Evolutionary conservation across 2,797 vertebrate genomes (phyloP).

Genomic region (Rhadinocentrus ornatus): DNA sequence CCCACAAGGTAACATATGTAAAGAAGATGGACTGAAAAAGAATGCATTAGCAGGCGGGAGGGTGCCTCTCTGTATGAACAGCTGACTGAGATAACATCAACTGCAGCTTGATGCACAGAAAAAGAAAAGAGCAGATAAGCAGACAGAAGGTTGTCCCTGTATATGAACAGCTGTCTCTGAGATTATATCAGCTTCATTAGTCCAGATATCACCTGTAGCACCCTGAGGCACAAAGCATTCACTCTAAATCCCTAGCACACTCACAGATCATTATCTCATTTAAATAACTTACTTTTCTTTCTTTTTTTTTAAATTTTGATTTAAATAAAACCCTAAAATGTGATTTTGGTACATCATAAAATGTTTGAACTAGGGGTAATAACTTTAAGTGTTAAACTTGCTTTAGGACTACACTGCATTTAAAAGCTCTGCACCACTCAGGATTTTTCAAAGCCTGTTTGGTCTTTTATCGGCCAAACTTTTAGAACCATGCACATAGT

Average conservation of each 20-base stretch:
- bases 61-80: slow-evolving; percentile 30
- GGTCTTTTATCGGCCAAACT: no score
- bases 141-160: slow-evolving; percentile 32
- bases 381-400: no score
- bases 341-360: no score
- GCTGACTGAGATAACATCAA: slow-evolving; percentile 56
- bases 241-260: slow-evolving; percentile 16
- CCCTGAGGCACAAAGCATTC: slow-evolving; percentile 41
- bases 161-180: slow-evolving; percentile 33
- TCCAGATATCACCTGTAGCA: slow-evolving; percentile 47
- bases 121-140: slow-evolving; percentile 8
- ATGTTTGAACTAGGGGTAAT: no score
- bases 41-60: slow-evolving; percentile 26
- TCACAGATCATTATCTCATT: slow-evolving; percentile 53
- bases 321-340: background rate
- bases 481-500: no score
- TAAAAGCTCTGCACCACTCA: no score
- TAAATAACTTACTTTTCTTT: slow-evolving; percentile 29
- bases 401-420: no score
- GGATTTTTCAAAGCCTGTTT: no score
- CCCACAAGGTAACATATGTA: no score
- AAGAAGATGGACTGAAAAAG: background rate
- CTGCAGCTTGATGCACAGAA: background rate
- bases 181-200: slow-evolving; percentile 63
- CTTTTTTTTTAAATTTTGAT: background rate